Conservation (phyloP, 1,140 invertebrate species). For the Myzus persicae region DNA sequence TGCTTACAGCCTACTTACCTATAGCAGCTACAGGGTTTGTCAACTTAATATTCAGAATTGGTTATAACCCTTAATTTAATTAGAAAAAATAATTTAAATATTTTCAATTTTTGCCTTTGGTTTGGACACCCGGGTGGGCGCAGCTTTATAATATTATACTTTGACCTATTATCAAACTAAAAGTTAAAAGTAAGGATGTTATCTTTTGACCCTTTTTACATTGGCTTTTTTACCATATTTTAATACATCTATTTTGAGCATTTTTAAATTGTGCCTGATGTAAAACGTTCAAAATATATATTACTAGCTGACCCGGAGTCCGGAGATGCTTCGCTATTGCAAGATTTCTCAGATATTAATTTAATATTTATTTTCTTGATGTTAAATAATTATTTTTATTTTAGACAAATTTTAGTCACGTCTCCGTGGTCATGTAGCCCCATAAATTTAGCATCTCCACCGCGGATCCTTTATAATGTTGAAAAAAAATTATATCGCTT, state of each 20-base stretch:
- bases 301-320: too few relatives aligned
- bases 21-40: background rate
- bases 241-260: background rate
- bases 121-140: background rate
- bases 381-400: too few relatives aligned
- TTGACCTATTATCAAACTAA: background rate
- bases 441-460: too few relatives aligned
- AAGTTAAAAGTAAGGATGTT: background rate
- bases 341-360: too few relatives aligned
- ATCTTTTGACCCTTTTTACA: background rate
- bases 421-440: too few relatives aligned
- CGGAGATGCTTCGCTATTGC: too few relatives aligned
- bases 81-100: background rate
- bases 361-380: too few relatives aligned
- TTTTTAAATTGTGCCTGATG: background rate
- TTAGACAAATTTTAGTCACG: too few relatives aligned
- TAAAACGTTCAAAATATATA: too few relatives aligned
- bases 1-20: background rate
- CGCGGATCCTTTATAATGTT: too few relatives aligned
- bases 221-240: background rate
- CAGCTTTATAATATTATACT: background rate
- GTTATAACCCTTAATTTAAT: background rate
- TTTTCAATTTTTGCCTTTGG: background rate
- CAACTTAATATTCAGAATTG: background rate
- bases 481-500: too few relatives aligned